These are phyloP conservation scores for Drosophila sp. DNA, from an alignment of 1,140 invertebrate species.

Conservation along the genomic window DNA sequence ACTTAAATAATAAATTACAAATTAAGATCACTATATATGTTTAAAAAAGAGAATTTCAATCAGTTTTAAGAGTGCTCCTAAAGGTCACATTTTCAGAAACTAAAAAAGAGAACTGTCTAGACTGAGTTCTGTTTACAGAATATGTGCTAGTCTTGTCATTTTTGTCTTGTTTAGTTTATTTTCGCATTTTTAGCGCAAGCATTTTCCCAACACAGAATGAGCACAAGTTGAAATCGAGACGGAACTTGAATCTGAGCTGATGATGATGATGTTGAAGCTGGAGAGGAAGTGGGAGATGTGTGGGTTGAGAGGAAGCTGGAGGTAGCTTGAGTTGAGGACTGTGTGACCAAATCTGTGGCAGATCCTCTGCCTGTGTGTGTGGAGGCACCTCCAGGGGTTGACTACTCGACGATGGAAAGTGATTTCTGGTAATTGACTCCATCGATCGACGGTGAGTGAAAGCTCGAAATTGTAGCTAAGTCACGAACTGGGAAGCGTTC, in stretches of 20 bases:
- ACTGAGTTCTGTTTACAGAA: not conserved
- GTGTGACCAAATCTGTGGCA: conserved; percentile 38
- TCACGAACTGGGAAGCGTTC: conserved; percentile 57
- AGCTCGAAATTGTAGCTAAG: conserved; percentile 51
- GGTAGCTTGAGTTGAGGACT: conserved; percentile 9
- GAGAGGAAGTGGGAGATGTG: no score
- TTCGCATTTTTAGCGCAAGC: conserved; percentile 59
- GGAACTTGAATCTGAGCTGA: conserved; percentile 1
- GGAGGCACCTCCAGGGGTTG: conserved; percentile 2
- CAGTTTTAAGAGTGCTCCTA: no score
- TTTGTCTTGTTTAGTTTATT: conserved; percentile 9
- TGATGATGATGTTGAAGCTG: not conserved
- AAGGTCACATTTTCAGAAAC: no score
- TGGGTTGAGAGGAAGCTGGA: not conserved
- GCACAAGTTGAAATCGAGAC: conserved; percentile 49
- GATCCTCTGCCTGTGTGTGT: conserved; percentile 23
- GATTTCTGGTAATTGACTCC: conserved; percentile 49
- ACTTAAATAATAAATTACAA: no score
- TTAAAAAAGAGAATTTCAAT: no score
- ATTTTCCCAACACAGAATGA: conserved; percentile 72
- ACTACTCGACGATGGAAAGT: conserved; percentile 57
- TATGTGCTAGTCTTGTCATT: conserved; percentile 5
- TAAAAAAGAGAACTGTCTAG: no score
- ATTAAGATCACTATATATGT: no score
- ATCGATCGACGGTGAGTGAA: conserved; percentile 55